Percentiles rank a stretch among this genome's conserved stretches.
phyloP scores from a whole-genome alignment of 2,888 invertebrate species.

The Cancer borealis region DNA sequence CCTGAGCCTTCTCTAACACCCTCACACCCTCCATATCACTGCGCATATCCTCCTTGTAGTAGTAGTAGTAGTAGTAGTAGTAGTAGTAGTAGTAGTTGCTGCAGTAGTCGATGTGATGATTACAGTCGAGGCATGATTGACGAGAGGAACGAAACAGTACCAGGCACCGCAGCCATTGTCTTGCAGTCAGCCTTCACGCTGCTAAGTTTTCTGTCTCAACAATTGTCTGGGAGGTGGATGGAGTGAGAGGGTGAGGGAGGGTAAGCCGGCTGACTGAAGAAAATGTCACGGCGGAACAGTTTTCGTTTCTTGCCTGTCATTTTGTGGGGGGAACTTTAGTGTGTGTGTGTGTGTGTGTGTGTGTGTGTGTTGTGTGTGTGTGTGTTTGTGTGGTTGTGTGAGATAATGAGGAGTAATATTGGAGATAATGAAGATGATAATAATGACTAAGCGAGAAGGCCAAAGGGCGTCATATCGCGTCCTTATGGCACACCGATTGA shows the following conservation, averaged over 20 bases:
- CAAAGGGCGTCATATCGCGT: not conserved
- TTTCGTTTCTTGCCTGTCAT: not conserved
- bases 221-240: not conserved
- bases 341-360: not conserved
- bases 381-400: not conserved
- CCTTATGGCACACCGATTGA: not conserved
- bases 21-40: not conserved
- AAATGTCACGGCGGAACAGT: not conserved
- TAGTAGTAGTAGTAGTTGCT: not conserved
- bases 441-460: not conserved
- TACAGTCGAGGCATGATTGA: not conserved
- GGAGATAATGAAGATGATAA: not conserved
- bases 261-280: not conserved
- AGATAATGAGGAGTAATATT: not conserved
- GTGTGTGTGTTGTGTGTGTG: not conserved
- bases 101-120: not conserved
- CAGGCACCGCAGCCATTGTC: not conserved
- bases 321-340: not conserved
- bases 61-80: not conserved
- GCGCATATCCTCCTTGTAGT: not conserved
- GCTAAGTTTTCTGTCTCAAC: not conserved
- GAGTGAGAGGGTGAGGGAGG: not conserved
- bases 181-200: constrained; percentile 21
- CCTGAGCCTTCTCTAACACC: not conserved
- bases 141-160: not conserved